A percentile compares a stretch with the other conserved stretches of the same genome.
phyloP scores from a whole-genome alignment of 2,113 vertebrate genomes.

The crab-eating macaque (Macaca fascicularis) region DNA sequence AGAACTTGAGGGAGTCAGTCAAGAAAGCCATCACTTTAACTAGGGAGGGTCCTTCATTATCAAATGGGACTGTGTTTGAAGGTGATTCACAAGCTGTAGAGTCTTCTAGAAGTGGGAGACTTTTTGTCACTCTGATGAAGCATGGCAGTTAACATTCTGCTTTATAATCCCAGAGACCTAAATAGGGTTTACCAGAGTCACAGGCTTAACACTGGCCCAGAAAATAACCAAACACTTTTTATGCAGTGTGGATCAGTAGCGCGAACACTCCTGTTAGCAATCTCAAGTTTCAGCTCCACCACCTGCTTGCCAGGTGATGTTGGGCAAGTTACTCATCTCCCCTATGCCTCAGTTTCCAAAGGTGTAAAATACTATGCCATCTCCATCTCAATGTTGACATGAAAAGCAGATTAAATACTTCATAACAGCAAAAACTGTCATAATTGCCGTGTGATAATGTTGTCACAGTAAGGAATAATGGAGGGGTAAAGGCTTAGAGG shows the following conservation, averaged over 20 bases:
- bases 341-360: neutral
- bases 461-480: neutral
- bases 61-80: neutral
- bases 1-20: neutral
- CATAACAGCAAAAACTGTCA: neutral
- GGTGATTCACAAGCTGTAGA: neutral
- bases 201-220: neutral
- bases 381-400: neutral
- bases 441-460: neutral
- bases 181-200: neutral
- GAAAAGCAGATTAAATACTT: neutral
- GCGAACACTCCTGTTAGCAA: neutral
- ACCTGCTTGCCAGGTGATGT: neutral
- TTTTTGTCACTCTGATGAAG: neutral
- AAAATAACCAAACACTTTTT: neutral
- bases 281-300: neutral
- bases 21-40: neutral
- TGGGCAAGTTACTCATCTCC: neutral
- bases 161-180: neutral
- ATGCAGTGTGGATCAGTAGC: neutral
- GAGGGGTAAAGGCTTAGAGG: neutral
- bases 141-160: neutral
- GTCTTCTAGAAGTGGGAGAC: neutral
- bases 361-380: neutral
- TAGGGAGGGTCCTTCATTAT: neutral